Base-by-base conservation (phyloP, 2,113 vertebrate species). In the Setophaga coronata region DNA sequence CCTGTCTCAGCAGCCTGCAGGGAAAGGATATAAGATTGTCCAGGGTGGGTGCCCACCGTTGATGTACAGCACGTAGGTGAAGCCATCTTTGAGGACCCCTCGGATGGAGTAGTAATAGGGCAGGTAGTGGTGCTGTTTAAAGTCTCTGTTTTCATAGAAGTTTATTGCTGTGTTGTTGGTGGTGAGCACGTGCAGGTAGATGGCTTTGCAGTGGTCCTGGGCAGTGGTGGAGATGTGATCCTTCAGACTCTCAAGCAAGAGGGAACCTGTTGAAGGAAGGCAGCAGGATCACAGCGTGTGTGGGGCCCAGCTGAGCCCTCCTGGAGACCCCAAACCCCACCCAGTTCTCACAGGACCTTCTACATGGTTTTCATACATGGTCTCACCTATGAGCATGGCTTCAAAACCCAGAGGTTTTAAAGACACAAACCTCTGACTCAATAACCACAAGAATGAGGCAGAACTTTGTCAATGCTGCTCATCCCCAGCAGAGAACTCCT, bases 51-150 rank as follows among this genome's bases (percentile, higher is more conserved):
- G 99, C 9, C 99, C 99, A 0, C 99, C 99, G 0, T 99, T 99
- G 98, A 99, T 99, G 97, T 99, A 99, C 71, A 99, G 99, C 34
- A 99, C 99, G 0, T 99, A 99, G 34, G 99, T 99, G 95, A 99
- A 99, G 76, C 99, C 99, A 94, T 99, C 99, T 95, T 99, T 99
- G 96, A 99, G 99, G 87, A 99, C 99, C 17, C 99, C 99, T 45
- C 99, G 98, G 96, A 99, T 99, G 96, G 99, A 99, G 92, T 99
- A 99, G 93, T 99, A 99, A 96, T 99, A 99, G 94, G 99, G 99
- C 78, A 99, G 98, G 95, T 99, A 99, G 97, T 99, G 99, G 97
- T 99, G 99, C 98, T 99, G 99, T 91, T 98, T 98, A 98, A 99
- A 99, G 98, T 99, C 99, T 97, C 99, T 99, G 98, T 99, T 99